Evolutionary conservation across 2,113 vertebrate species (phyloP), one percentile per base, ranked within the genome.

Genomic region (Amblyornis subalaris): DNA sequence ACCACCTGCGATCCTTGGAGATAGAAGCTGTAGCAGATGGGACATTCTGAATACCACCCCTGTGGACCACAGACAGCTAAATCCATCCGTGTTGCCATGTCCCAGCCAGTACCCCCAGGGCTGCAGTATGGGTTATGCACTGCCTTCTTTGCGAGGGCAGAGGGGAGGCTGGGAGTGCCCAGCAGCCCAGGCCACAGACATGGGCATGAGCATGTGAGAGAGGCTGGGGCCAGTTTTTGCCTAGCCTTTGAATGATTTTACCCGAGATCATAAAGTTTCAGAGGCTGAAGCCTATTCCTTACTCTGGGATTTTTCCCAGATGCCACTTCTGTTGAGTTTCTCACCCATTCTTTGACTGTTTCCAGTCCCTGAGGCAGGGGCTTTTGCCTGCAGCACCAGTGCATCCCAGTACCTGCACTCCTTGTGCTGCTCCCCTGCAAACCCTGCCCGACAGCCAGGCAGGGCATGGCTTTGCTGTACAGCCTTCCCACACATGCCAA

Each of bases 391-490:
- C 67, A 87, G 53, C 51, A 48, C 4, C 16, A 18, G 31, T 18
- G 8, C 38, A 58, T 24, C 16, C 62, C 62, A 11, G 21, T 23
- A 20, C 40, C 58, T 45, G 35, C 24, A 2, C 8, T 65, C 40
- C 45, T 25, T 5, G 65, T 9, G 25, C 66, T 62, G 55, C 7
- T 82, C 10, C 58, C 44, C 14, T 22, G 62, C 62, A 67, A 40
- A 62, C 38, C 23, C 23, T 70, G 45, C 42, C 55, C 0, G 0
- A 19, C 42, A 82, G 55, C 22, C 2, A 4, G 58, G 33, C 42
- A 50, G 19, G 31, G 13, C 31, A 51, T 0, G 1, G 60, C 33
- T 67, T 50, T 61, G 40, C 47, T 73, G 26, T 20, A 28, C 69
- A 62, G 4, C 33, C 9, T 42, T 82, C 31, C 79, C 23, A 36